Evolutionary conservation across 37 sponge, comb jelly and placozoan species (phyloP).

Genomic region (Axinella damicornis): DNA sequence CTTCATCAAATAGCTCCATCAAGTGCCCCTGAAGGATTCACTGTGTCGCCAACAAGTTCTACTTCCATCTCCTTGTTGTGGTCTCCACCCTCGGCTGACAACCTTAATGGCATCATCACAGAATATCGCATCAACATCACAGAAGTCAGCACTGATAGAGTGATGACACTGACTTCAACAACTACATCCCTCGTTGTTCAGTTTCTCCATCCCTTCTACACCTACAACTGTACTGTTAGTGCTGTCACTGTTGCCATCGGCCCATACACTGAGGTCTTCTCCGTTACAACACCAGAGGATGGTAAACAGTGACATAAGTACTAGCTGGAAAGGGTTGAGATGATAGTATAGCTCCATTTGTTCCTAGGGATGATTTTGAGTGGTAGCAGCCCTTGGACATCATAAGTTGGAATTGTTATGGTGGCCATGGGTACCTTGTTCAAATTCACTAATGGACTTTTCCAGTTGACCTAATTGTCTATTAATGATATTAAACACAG

Average conservation of each 20-base stretch:
- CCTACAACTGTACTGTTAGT: not conserved
- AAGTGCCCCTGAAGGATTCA: slow-evolving; percentile 20
- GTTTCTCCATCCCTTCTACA: slow-evolving; percentile 42
- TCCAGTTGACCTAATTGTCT: no score
- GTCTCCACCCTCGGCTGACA: slow-evolving; percentile 8
- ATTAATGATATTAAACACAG: no score
- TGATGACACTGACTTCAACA: not conserved
- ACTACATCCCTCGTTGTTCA: slow-evolving; percentile 27
- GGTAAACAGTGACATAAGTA: not conserved
- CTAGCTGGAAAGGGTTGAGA: no score
- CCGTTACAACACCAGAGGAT: slow-evolving; percentile 1
- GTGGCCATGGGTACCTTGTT: no score
- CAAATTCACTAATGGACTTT: no score
- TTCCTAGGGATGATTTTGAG: no score
- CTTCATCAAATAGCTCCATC: slow-evolving; percentile 14
- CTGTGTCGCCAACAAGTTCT: not conserved
- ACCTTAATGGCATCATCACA: slow-evolving; percentile 45
- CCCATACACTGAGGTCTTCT: not conserved
- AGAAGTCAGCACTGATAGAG: slow-evolving; percentile 25
- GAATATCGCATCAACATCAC: slow-evolving; percentile 37
- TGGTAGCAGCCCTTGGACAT: no score
- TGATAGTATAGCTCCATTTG: no score
- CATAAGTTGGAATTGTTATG: no score
- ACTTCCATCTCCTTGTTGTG: slow-evolving; percentile 18
- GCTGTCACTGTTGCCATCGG: slow-evolving; percentile 5